Base-by-base conservation (phyloP, 2,888 invertebrate species). In the Brachycybe producta region DNA sequence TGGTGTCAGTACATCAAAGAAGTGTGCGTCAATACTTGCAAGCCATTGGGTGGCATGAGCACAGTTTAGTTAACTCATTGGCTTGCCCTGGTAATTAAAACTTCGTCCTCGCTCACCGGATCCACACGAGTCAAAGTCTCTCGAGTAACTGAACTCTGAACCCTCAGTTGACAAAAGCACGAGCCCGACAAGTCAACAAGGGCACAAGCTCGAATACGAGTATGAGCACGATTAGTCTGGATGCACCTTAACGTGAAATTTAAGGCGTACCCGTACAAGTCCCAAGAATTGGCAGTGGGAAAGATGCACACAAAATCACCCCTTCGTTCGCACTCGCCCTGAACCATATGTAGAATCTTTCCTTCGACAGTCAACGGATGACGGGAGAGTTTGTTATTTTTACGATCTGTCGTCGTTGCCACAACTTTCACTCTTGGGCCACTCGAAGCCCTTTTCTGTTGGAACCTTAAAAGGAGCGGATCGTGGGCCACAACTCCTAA, bases 271-370 rank as follows among this genome's bases (percentile, higher is more conserved):
- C 58, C 58, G 47, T 70, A 69, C 5, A 63, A 59, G 35, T 66
- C 65, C 87, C 90, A 90, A 19, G 85, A 82, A 66, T 88, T 87
- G 54, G 81, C 77, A 21, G 86, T 82, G 19, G 92, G 92, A 69
- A 90, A 92, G 60, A 92, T 86, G 42, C 90, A 70, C 8, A 91
- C 84, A 70, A 84, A 92, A 27, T 91, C 91, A 2, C 88, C 88
- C 24, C 85, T 72, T 1, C 91, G 71, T 21, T 78, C 77, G 67
- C 85, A 84, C 67, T 92, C 90, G 41, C 81, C 77, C 55, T 78
- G 76, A 24, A 81, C 79, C 34, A 79, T 76, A 3, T 80, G 75
- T 54, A 90, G 74, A 41, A 90, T 76, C 48, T 83, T 74, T 57
- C 78, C 73, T 67, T 90, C 90, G 63, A 90, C 90, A 11, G 78